A percentile compares a stretch with the other conserved stretches of the same genome.
Conservation (phyloP, 2,888 invertebrate species). For the Athetis lepigone region DNA sequence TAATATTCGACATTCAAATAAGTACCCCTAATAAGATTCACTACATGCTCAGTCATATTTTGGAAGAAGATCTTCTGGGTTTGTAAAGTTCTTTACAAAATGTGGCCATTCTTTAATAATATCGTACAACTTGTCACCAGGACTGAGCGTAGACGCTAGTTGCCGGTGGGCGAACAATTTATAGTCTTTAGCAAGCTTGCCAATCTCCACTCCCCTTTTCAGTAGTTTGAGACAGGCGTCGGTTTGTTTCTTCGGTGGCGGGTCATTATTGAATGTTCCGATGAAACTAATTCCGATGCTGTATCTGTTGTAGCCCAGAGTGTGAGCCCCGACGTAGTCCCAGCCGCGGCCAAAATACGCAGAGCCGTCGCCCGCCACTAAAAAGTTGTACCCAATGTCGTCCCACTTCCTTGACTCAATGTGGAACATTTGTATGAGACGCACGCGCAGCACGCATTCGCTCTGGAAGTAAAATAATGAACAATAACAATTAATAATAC, state of each 20-base stretch:
- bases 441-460: slow-evolving; percentile 90
- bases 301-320: slow-evolving; percentile 91
- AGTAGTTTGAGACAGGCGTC: slow-evolving; percentile 92
- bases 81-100: slow-evolving; percentile 84
- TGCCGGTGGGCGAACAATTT: slow-evolving; percentile 93
- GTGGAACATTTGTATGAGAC: slow-evolving; percentile 92
- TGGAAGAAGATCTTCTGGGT: slow-evolving; percentile 73
- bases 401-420: slow-evolving; percentile 91
- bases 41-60: slow-evolving; percentile 64
- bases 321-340: slow-evolving; percentile 93
- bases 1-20: too few species aligned
- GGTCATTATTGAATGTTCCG: slow-evolving; percentile 91
- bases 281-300: slow-evolving; percentile 94
- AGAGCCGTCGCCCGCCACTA: slow-evolving; percentile 94
- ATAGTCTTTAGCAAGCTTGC: slow-evolving; percentile 92
- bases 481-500: too few species aligned
- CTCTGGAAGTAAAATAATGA: slow-evolving; percentile 86
- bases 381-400: slow-evolving; percentile 94
- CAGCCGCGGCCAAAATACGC: slow-evolving; percentile 94
- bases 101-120: slow-evolving; percentile 93
- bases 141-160: slow-evolving; percentile 92
- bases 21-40: too few species aligned
- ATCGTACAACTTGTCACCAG: slow-evolving; percentile 92
- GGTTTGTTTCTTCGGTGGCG: slow-evolving; percentile 89
- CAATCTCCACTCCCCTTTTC: slow-evolving; percentile 90